A percentile compares a stretch with the other conserved stretches of the same genome.
Conservation (phyloP, 2,797 vertebrate genomes). For the Remorina albescens region DNA sequence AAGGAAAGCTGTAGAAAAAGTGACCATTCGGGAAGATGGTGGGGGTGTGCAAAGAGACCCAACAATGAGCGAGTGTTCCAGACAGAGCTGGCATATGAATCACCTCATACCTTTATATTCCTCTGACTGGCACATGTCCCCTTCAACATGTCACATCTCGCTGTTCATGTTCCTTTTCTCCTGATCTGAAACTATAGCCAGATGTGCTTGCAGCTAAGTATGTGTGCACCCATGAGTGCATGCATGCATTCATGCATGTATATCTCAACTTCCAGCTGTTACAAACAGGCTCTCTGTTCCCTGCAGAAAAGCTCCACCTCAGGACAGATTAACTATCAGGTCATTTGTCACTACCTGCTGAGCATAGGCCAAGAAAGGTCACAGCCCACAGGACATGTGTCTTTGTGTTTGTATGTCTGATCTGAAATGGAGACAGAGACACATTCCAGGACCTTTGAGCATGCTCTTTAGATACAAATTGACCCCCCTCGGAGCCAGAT, state of each 20-base stretch:
- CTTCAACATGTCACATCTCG: slow-evolving; percentile 21
- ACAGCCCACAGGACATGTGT: slow-evolving; percentile 64
- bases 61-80: slow-evolving; percentile 73
- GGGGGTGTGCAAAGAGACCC: slow-evolving; percentile 45
- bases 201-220: slow-evolving; percentile 42
- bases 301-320: slow-evolving; percentile 73
- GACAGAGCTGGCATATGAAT: slow-evolving; percentile 32
- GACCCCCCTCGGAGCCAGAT: slow-evolving; percentile 26
- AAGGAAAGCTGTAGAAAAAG: slow-evolving; percentile 62
- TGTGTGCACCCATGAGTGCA: slow-evolving; percentile 32
- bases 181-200: slow-evolving; percentile 44
- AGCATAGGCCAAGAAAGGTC: slow-evolving; percentile 75
- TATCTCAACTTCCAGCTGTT: slow-evolving; percentile 75
- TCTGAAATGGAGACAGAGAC: slow-evolving; percentile 67
- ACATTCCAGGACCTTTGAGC: slow-evolving; percentile 65
- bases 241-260: slow-evolving; percentile 66
- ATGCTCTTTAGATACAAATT: slow-evolving; percentile 50
- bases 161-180: slow-evolving; percentile 31
- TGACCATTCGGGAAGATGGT: slow-evolving; percentile 61
- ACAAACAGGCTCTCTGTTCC: slow-evolving; percentile 76
- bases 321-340: slow-evolving; percentile 83
- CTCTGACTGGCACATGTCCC: slow-evolving; percentile 30
- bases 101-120: slow-evolving; percentile 47
- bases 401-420: slow-evolving; percentile 67
- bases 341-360: slow-evolving; percentile 85